Percentiles rank a stretch among this genome's conserved stretches.
Evolutionary conservation across 2,888 invertebrate species (phyloP).

Genomic region (Ophion costatus): DNA sequence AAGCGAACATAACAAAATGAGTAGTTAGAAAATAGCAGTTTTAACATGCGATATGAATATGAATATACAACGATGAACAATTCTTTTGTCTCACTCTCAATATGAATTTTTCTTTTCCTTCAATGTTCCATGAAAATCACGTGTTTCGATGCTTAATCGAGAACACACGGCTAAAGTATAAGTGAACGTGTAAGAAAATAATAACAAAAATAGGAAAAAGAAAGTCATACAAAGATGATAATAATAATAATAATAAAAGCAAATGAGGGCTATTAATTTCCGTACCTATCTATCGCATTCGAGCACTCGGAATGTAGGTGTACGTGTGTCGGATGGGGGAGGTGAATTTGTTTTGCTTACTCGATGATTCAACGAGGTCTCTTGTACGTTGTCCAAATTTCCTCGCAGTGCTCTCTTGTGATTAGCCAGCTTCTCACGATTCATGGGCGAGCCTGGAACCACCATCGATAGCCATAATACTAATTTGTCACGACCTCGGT

Average conservation of each 20-base stretch:
- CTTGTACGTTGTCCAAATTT: constrained; percentile 89
- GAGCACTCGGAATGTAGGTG: constrained; percentile 81
- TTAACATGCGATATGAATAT: constrained; percentile 47
- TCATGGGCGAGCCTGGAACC: constrained; percentile 90
- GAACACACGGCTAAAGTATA: constrained; percentile 34
- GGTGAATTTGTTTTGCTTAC: constrained; percentile 85
- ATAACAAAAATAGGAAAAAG: constrained; percentile 49
- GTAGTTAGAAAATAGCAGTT: constrained; percentile 8
- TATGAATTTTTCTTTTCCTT: constrained; percentile 31
- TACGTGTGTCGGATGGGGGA: constrained; percentile 79
- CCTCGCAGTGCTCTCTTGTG: constrained; percentile 87
- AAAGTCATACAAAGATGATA: constrained; percentile 33
- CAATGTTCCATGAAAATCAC: constrained; percentile 65
- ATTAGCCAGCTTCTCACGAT: constrained; percentile 92
- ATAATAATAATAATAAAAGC: constrained; percentile 38
- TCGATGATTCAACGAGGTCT: constrained; percentile 90
- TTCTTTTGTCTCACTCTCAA: constrained; percentile 18
- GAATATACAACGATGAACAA: constrained; percentile 21
- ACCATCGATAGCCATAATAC: constrained; percentile 69
- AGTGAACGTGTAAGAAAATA: constrained; percentile 32
- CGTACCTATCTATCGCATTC: constrained; percentile 81
- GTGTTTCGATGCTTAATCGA: constrained; percentile 17
- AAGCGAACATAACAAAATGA: constrained; percentile 1
- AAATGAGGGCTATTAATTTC: constrained; percentile 52
- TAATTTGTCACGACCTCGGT: constrained; percentile 19